Conservation (phyloP, 2,797 vertebrate genomes). For the Notamacropus eugenii region DNA sequence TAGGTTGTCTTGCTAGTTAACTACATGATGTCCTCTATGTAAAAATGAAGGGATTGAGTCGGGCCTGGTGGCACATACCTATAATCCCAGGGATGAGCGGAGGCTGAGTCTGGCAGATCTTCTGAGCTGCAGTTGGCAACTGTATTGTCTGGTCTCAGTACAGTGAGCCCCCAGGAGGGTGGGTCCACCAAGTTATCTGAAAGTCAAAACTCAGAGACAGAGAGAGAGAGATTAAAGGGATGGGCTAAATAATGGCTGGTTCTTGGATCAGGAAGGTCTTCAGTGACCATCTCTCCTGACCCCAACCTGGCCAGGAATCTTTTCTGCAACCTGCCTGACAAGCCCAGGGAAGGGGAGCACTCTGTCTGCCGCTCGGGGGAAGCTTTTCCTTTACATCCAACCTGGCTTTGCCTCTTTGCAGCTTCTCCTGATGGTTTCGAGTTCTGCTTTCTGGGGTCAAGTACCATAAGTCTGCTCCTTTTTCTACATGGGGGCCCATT, state of each 20-base stretch:
- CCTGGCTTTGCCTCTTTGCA: background rate
- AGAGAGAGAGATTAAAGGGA: background rate
- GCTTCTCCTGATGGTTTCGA: background rate
- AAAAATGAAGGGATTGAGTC: background rate
- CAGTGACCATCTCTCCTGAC: background rate
- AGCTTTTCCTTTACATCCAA: background rate
- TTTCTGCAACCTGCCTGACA: background rate
- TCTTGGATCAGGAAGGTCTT: background rate
- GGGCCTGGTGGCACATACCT: background rate
- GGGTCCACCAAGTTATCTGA: background rate
- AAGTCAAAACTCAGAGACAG: background rate
- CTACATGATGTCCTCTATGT: background rate
- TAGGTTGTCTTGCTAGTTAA: background rate
- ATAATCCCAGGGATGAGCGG: background rate
- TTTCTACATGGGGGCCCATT: background rate
- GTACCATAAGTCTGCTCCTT: background rate
- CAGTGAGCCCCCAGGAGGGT: background rate
- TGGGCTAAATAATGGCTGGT: background rate
- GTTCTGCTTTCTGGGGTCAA: background rate
- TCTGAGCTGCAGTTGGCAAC: too few species aligned
- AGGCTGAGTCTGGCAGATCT: background rate
- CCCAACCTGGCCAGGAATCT: background rate
- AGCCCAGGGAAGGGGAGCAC: background rate
- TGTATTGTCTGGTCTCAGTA: background rate
- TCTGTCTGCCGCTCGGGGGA: too few species aligned